Base-by-base conservation (phyloP, 2,797 vertebrate species). In the Apogon talboti region DNA sequence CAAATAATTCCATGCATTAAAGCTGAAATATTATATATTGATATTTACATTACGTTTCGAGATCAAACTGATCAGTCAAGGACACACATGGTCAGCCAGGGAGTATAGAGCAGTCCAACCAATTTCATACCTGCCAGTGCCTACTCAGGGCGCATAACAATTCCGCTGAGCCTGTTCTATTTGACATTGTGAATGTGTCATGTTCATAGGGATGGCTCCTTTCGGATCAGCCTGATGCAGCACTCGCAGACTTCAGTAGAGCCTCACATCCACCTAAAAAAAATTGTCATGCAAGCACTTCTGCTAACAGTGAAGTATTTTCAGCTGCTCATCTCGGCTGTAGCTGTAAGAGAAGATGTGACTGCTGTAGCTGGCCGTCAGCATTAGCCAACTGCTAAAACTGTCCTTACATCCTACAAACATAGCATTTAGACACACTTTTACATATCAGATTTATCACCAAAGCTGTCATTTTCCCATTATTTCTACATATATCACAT, bases 181-280 rank as follows among this genome's bases (percentile, higher is more conserved):
- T 91, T 93, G 89, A 93, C 90, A 89, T 86, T 86, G 85, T 81
- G 72, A 75, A 78, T 87, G 76, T 88, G 82, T 81, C 88, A 83
- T 86, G 83, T 91, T 92, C 87, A 88, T 40, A 66, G 66, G 67
- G 73, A 86, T 74, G 79, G 72, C 73, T 87, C 60, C 74, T 85
- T 85, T 82, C 46, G 62, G 79, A 86, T 79, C 84, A 78, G 82
- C 68, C 84, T 83, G 84, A 89, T 89, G 85, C 84, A 85, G 87
- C 86, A 76, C 60, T 81, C 33, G 9, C 74, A 78, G 68, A 83
- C 81, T 84, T 90, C 86, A 87, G 76, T 76, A 64, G 58, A 80
- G 76, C 76, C 61, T 82, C 74, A 77, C 76, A 81, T 83, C 69
- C 74, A 45, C 78, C 74, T 79, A 78, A 69, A 43, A 40, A 76